Conservation (phyloP, 2,797 vertebrate species). For the Arrhamphus sclerolepis region DNA sequence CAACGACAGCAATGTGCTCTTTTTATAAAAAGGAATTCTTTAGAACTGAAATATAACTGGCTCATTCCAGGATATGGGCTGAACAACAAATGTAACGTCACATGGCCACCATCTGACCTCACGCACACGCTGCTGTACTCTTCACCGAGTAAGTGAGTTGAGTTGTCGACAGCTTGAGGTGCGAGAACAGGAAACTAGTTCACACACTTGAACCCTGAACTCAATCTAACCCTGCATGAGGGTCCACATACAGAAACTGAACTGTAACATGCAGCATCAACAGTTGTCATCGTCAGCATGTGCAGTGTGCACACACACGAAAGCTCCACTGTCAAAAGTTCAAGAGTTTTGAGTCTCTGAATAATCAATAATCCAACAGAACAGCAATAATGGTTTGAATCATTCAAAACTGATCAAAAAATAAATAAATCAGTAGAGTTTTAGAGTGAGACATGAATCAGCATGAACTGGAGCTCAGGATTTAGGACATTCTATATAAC, state of each 20-base stretch:
- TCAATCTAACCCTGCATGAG: slow-evolving; percentile 36
- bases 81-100: slow-evolving; percentile 31
- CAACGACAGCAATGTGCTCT: slow-evolving; percentile 68
- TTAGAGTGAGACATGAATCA: slow-evolving; percentile 12
- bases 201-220: slow-evolving; percentile 68
- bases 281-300: slow-evolving; percentile 11
- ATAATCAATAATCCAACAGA: no score
- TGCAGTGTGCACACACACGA: background rate
- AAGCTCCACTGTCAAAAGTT: slow-evolving; percentile 4
- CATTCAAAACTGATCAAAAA: background rate
- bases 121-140: slow-evolving; percentile 21
- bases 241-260: slow-evolving; percentile 7
- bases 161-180: slow-evolving; percentile 73
- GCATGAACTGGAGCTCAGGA: slow-evolving; percentile 4
- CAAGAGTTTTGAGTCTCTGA: background rate
- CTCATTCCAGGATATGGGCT: slow-evolving; percentile 26
- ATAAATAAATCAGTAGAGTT: no score
- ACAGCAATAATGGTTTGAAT: no score
- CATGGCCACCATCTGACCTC: slow-evolving; percentile 58
- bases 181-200: slow-evolving; percentile 68
- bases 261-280: slow-evolving; percentile 1
- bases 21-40: slow-evolving; percentile 46
- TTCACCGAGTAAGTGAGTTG: slow-evolving; percentile 37
- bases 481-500: slow-evolving; percentile 7
- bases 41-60: slow-evolving; percentile 32